Evolutionary conservation across 2,797 vertebrate species (phyloP), one percentile per base, ranked within the genome.

Genomic region (Lates japonicus): DNA sequence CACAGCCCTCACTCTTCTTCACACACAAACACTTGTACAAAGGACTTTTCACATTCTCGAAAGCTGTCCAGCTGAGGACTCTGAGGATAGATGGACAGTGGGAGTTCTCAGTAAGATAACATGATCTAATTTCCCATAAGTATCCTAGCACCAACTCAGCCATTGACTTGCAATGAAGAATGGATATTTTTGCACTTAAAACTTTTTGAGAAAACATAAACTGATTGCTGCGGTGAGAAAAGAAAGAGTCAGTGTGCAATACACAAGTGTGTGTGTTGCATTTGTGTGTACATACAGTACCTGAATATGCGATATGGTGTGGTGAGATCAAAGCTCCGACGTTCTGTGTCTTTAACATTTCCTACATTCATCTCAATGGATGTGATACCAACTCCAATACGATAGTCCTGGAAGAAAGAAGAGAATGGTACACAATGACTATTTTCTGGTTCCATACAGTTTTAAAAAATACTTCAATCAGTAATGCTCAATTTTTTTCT

Each of bases 311-410:
- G 95, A 90, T 98, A 99, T 0, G 98, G 98, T 0, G 98, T 99
- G 1, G 96, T 99, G 80, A 99, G 96, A 70, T 99, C 98, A 0
- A 99, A 99, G 46, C 92, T 82, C 9, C 96, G 95, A 11, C 96
- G 94, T 70, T 99, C 98, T 0, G 93, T 93, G 13, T 96, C 97
- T 86, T 97, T 99, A 52, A 99, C 95, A 0, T 97, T 99, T 19
- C 97, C 98, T 9, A 99, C 97, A 0, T 97, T 99, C 98, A 99
- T 99, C 58, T 99, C 96, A 0, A 99, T 97, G 69, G 95, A 95
- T 7, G 98, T 99, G 93, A 99, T 97, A 3, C 98, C 98, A 0
- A 98, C 93, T 31, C 97, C 97, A 73, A 97, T 85, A 4, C 83
- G 94, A 81, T 96, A 96, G 64, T 99, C 98, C 98, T 99, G 90